Evolutionary conservation across 2,113 vertebrate species (phyloP).

Genomic region (Mus pahari): DNA sequence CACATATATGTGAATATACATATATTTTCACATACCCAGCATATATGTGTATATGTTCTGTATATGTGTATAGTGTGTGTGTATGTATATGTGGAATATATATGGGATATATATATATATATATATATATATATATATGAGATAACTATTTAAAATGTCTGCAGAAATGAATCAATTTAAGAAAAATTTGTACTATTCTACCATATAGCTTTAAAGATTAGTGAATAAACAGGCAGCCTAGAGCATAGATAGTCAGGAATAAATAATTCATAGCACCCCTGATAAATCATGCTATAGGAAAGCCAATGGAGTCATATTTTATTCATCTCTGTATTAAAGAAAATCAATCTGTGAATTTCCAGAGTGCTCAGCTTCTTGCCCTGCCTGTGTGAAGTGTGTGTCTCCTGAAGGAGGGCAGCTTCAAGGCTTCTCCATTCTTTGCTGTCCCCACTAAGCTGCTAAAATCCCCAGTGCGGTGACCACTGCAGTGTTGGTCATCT

Average conservation of each 20-base stretch:
- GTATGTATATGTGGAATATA: too few relatives aligned
- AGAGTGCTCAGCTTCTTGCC: background rate
- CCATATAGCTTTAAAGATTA: constrained; percentile 56
- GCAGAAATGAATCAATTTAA: constrained; percentile 20
- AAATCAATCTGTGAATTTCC: constrained; percentile 66
- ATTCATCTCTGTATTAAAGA: constrained; percentile 71
- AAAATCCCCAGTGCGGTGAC: background rate
- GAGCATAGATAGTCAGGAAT: constrained; percentile 36
- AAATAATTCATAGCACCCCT: constrained; percentile 75
- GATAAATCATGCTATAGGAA: constrained; percentile 29
- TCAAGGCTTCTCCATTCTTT: background rate
- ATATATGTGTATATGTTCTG: too few relatives aligned
- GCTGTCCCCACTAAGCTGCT: background rate
- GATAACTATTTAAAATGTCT: background rate
- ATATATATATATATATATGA: background rate
- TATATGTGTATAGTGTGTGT: too few relatives aligned
- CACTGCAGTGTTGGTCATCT: background rate
- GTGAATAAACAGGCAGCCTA: constrained; percentile 44
- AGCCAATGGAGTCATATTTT: constrained; percentile 65
- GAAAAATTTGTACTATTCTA: constrained; percentile 38
- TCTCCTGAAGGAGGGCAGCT: background rate
- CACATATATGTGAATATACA: too few relatives aligned
- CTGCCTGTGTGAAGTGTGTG: background rate
- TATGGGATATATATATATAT: background rate
- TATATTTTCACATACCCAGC: too few relatives aligned